A percentile compares a stretch with the other conserved stretches of the same genome.
phyloP scores from a whole-genome alignment of 1,140 invertebrate species.

The Neotoxoptera formosana region DNA sequence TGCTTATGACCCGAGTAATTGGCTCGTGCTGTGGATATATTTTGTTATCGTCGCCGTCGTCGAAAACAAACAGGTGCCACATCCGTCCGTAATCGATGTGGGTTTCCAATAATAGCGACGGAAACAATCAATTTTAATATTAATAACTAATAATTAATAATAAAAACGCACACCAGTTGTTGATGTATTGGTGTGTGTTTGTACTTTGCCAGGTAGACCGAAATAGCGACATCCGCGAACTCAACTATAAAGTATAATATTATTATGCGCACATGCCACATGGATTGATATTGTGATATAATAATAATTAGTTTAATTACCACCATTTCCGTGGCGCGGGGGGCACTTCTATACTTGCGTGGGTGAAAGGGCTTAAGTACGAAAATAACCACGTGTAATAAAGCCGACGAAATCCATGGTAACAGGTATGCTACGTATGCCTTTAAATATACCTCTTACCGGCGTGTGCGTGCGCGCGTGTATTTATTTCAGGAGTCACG shows the following conservation, averaged over 20 bases:
- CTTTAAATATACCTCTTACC: neutral
- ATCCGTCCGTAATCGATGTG: neutral
- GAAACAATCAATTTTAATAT: conserved; percentile 8
- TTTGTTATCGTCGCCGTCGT: neutral
- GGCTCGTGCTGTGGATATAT: neutral
- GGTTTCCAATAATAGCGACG: neutral
- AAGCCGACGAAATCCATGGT: neutral
- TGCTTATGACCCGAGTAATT: neutral
- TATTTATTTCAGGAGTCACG: conserved; percentile 6
- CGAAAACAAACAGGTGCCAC: neutral
- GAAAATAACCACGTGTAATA: conserved; percentile 1
- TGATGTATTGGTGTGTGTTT: neutral
- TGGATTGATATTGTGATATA: neutral
- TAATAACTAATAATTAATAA: neutral
- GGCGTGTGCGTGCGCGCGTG: neutral
- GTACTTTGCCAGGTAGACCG: neutral
- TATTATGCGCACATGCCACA: neutral
- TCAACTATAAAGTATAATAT: neutral
- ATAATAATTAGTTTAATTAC: neutral
- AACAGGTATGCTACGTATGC: neutral
- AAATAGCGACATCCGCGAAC: neutral
- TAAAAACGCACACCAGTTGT: neutral
- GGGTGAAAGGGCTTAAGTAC: neutral
- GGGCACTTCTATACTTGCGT: neutral
- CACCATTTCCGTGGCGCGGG: neutral